Evolutionary conservation across 2,797 vertebrate species (phyloP).

Genomic region (Australoheros facetus): DNA sequence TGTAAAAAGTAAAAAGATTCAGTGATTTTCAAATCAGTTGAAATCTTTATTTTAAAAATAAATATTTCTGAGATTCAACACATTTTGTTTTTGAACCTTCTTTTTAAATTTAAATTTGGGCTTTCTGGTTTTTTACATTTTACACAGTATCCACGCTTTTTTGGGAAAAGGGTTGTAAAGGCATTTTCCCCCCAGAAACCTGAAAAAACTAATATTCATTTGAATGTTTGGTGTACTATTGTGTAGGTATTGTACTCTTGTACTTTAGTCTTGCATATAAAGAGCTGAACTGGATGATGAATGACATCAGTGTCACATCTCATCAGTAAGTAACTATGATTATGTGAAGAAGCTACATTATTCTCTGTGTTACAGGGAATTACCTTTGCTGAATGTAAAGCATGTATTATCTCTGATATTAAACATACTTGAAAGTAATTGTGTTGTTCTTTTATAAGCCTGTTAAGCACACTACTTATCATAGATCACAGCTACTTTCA

Average conservation of each 20-base stretch:
- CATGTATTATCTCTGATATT: conserved; percentile 55
- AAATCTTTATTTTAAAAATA: not conserved
- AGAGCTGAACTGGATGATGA: conserved; percentile 10
- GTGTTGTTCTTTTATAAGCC: conserved; percentile 4
- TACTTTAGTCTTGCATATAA: not conserved
- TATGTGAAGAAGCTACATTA: conserved; percentile 9
- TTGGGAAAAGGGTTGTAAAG: not conserved
- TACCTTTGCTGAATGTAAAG: conserved; percentile 60
- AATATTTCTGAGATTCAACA: not conserved
- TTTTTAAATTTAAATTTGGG: not conserved
- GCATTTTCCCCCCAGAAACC: conserved; percentile 34
- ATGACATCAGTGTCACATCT: conserved; percentile 5
- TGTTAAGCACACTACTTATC: not conserved
- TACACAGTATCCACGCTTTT: not conserved
- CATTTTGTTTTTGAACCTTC: not conserved
- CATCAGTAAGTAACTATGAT: conserved; percentile 10
- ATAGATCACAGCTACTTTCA: not conserved
- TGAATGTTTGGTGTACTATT: conserved; percentile 41
- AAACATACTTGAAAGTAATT: conserved; percentile 46
- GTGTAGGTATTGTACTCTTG: conserved; percentile 9
- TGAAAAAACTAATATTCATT: conserved; percentile 30
- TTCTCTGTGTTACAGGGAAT: conserved; percentile 34
- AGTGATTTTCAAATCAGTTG: not conserved
- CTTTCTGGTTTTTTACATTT: not conserved
- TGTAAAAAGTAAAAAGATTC: not conserved